Conservation (phyloP, 2,888 invertebrate genomes). For the Candidula unifasciata region DNA sequence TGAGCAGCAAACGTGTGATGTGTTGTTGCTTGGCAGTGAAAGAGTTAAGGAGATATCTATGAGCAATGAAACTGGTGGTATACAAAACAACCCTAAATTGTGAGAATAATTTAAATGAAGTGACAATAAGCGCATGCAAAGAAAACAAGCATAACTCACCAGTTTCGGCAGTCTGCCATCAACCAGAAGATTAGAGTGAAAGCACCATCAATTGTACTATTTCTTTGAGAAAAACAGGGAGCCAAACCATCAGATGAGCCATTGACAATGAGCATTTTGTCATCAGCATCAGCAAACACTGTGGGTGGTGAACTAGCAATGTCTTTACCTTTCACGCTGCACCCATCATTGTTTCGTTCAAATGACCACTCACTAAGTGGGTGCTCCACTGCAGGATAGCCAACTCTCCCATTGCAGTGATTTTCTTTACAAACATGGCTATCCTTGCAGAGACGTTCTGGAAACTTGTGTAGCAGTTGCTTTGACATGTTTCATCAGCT, state of each 20-base stretch:
- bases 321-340: background rate
- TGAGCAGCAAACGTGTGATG: no score
- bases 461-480: slow-evolving; percentile 22
- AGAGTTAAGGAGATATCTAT: no score
- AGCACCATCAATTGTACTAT: background rate
- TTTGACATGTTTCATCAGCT: background rate
- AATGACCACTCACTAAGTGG: slow-evolving; percentile 21
- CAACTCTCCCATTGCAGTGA: slow-evolving; percentile 31
- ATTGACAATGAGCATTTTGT: slow-evolving; percentile 16
- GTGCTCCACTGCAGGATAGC: slow-evolving; percentile 27
- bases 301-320: background rate
- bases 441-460: background rate
- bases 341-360: background rate
- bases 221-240: slow-evolving; percentile 32
- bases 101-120: no score
- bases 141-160: slow-evolving; percentile 13
- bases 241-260: background rate
- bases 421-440: background rate
- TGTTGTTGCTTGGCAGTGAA: no score
- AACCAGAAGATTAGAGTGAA: slow-evolving; percentile 44
- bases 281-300: background rate
- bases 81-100: no score
- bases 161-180: slow-evolving; percentile 40
- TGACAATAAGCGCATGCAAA: background rate
- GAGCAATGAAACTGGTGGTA: no score